Evolutionary conservation across 2,888 invertebrate species (phyloP), one percentile per base, ranked within the genome.

Genomic region (Odiellus spinosus): DNA sequence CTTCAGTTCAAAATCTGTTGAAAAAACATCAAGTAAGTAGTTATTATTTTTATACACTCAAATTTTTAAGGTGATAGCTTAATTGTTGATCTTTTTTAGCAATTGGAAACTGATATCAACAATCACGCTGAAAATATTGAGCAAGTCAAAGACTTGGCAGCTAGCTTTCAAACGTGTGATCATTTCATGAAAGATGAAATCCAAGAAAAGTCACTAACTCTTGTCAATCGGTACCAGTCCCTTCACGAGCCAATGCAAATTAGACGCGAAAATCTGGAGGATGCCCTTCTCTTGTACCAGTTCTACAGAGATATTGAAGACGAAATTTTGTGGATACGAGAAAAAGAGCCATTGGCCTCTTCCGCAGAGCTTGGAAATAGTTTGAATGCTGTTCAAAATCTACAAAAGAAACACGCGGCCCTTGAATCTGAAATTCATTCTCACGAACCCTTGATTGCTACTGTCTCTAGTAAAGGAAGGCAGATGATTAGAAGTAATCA

Each of bases 101-200:
- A 83, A 3, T 69, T 93, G n/a, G 90, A 91, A 62, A 80, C 82
- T 44, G 86, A 88, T 60, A 82, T 86, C 12, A 71, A 77, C 3
- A 79, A 82, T 53, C 86, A 90, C 63, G 76, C 77, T 10, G 90
- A 90, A 60, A 76, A 81, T 51, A 82, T 88, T 54, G 61, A 64
- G 39, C 65, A 67, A 49, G 60, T 69, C 4, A 81, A 82, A 52
- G 82, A 84, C 55, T 42, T 51, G 15, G 83, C 86, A 5, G 74
- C 76, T 3, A 79, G 78, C 46, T 83, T 93, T 60, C 76, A 78
- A 51, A 76, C 78, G 55, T 75, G 76, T 45, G 76, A 78, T 59
- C 90, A 95, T 67, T 95, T 93, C 68, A 80, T 91, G 77, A 78
- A 80, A 40, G 80, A 82, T 3, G 87, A 91, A 60, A 80, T 93